A percentile compares a stretch with the other conserved stretches of the same genome.
Conservation (phyloP, 2,113 vertebrate genomes). For the Nyctereutes procyonoides region DNA sequence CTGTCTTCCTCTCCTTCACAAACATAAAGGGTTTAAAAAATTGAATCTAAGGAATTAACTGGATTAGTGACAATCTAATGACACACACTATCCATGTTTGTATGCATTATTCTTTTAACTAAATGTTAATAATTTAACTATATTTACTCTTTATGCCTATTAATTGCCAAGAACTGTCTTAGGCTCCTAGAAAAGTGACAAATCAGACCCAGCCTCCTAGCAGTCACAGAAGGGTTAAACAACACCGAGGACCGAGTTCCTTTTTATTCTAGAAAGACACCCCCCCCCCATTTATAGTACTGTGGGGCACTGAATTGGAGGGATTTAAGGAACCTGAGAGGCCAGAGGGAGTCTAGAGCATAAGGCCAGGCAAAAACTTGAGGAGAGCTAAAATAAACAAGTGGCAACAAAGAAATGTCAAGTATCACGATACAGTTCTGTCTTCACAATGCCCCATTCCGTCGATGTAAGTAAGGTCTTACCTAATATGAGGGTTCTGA, state of each 20-base stretch:
- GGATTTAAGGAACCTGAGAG: not conserved
- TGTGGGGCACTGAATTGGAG: not conserved
- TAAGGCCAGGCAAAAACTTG: not conserved
- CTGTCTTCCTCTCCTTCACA: not conserved
- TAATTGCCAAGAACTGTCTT: constrained; percentile 8
- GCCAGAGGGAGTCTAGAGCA: not conserved
- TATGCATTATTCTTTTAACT: not conserved
- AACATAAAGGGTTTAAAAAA: not conserved
- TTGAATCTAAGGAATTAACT: not conserved
- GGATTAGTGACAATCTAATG: not conserved
- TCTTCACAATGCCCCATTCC: not conserved
- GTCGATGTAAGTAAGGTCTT: not conserved
- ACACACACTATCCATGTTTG: not conserved
- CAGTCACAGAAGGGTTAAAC: not conserved
- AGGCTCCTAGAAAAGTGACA: not conserved
- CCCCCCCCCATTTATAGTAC: not conserved
- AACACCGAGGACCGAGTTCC: not conserved
- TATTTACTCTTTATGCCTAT: not conserved
- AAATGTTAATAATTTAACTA: not conserved
- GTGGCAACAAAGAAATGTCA: not conserved
- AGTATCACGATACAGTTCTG: not conserved
- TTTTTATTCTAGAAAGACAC: constrained; percentile 1
- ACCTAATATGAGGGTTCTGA: not conserved
- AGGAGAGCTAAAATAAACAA: not conserved
- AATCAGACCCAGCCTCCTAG: not conserved